phyloP scores from a whole-genome alignment of 2,797 vertebrate species.

The Lutra lutra region DNA sequence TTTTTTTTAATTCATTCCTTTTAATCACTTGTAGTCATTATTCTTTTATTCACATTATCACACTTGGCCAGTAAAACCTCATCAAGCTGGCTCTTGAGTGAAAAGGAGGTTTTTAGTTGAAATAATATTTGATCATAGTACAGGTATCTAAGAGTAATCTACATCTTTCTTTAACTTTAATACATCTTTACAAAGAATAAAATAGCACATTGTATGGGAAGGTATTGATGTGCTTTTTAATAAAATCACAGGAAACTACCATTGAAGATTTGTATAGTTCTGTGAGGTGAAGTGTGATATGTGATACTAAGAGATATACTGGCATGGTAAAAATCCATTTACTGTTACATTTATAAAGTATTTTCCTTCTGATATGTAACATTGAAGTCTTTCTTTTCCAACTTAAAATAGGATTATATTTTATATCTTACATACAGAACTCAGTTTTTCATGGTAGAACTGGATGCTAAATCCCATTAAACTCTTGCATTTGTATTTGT shows the following conservation, averaged over 20 bases:
- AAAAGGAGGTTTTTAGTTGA: neutral
- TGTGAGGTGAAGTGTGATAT: neutral
- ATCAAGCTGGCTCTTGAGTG: neutral
- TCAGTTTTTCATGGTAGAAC: constrained; percentile 24
- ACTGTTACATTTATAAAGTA: neutral
- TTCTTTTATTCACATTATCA: neutral
- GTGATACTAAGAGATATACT: neutral
- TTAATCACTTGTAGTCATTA: neutral
- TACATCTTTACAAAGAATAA: neutral
- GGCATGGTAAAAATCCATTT: neutral
- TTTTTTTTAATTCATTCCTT: neutral
- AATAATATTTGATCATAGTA: neutral
- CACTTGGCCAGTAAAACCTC: neutral
- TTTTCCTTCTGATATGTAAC: neutral
- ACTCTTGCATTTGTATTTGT: neutral
- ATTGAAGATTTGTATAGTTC: neutral
- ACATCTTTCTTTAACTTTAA: neutral
- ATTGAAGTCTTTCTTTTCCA: constrained; percentile 32
- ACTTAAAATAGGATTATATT: constrained; percentile 44
- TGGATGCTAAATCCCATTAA: neutral
- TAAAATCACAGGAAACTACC: neutral
- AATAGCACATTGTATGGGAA: neutral
- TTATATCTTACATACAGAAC: neutral
- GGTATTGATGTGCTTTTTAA: constrained; percentile 38
- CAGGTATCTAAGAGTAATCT: neutral